phyloP scores from a whole-genome alignment of 2,888 invertebrate species.

The Stegana nigrithorax region DNA sequence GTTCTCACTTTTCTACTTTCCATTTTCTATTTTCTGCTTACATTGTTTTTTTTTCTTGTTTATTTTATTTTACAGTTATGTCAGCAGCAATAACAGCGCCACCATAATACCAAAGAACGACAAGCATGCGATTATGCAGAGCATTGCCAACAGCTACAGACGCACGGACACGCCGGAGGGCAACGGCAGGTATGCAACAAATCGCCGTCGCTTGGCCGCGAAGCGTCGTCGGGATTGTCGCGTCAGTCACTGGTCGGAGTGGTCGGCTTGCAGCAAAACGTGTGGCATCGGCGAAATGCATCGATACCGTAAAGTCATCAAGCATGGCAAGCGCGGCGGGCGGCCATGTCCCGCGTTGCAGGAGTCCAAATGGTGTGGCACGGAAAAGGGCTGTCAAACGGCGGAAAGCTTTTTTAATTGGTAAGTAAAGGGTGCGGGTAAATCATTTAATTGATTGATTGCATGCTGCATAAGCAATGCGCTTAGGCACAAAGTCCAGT shows the following conservation, averaged over 20 bases:
- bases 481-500: no score
- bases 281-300: conserved; percentile 91
- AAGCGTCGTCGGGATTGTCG: conserved; percentile 76
- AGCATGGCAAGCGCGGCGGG: conserved; percentile 84
- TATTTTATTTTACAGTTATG: conserved; percentile 43
- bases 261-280: conserved; percentile 88
- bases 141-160: conserved; percentile 77
- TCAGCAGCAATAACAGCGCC: conserved; percentile 46
- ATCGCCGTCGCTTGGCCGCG: conserved; percentile 64
- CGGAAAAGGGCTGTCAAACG: conserved; percentile 76
- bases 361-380: conserved; percentile 90
- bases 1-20: no score
- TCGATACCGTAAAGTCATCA: conserved; percentile 81
- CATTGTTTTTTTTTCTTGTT: no score
- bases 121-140: conserved; percentile 78
- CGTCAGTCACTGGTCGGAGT: conserved; percentile 86
- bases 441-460: no score
- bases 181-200: conserved; percentile 63
- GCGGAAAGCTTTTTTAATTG: conserved; percentile 74
- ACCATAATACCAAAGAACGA: conserved; percentile 71
- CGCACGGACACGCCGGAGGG: conserved; percentile 34
- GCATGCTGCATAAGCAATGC: no score
- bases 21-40: no score
- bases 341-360: conserved; percentile 84
- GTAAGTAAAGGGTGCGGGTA: conserved; percentile 64